Evolutionary conservation across 1,140 invertebrate species (phyloP).

Genomic region (Lordiphosa mommai): DNA sequence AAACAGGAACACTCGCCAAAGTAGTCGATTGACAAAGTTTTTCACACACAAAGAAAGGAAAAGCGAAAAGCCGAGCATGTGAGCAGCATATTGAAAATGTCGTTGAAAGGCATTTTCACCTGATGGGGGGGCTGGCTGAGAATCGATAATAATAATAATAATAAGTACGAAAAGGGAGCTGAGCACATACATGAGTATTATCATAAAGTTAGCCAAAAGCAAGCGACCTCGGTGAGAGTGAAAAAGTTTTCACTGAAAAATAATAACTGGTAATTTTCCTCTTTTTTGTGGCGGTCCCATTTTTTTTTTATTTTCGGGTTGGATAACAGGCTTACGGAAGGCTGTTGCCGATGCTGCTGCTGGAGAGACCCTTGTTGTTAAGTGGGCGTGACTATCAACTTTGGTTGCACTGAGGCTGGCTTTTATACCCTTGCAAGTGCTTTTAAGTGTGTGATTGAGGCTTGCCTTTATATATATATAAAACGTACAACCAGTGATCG

Average conservation of each 20-base stretch:
- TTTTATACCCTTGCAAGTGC: slow-evolving; percentile 17
- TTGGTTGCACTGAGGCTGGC: no score
- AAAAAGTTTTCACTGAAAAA: slow-evolving; percentile 60
- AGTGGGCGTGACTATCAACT: slow-evolving; percentile 58
- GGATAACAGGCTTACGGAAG: slow-evolving; percentile 27
- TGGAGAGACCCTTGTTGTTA: slow-evolving; percentile 22
- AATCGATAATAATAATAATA: slow-evolving; percentile 55
- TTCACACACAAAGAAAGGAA: slow-evolving; percentile 15
- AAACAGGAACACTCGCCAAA: slow-evolving; percentile 26
- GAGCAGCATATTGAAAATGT: slow-evolving; percentile 57
- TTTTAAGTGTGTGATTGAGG: no score
- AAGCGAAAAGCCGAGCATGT: slow-evolving; percentile 37
- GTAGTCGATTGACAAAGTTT: slow-evolving; percentile 65
- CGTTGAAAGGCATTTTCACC: slow-evolving; percentile 50
- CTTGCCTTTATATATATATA: no score
- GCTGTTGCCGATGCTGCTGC: slow-evolving; percentile 3
- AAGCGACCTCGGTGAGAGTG: slow-evolving; percentile 24
- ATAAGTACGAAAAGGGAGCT: slow-evolving; percentile 34
- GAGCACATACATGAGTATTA: slow-evolving; percentile 35
- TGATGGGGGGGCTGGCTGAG: slow-evolving; percentile 51
- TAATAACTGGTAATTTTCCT: slow-evolving; percentile 64
- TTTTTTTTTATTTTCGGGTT: background rate
- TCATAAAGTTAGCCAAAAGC: slow-evolving; percentile 33
- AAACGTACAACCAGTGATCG: no score
- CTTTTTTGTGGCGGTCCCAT: background rate